phyloP scores from a whole-genome alignment of 2,113 vertebrate genomes.

The Halcyon senegalensis region DNA sequence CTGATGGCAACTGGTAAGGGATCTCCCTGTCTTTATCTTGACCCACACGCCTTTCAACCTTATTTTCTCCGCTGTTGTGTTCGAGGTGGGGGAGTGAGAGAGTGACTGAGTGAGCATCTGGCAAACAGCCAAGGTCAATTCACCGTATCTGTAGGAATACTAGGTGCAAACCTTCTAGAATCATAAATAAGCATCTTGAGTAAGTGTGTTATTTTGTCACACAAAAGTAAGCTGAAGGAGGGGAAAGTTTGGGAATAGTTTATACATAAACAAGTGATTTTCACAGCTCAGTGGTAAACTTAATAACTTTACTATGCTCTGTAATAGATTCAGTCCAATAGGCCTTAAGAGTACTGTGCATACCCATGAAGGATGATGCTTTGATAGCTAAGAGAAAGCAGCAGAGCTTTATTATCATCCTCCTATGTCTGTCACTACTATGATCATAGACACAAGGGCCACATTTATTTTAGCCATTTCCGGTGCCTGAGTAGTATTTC shows the following conservation, averaged over 20 bases:
- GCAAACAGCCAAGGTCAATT: neutral
- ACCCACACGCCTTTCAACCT: neutral
- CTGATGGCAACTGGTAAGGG: neutral
- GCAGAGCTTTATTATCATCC: neutral
- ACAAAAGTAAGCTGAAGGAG: neutral
- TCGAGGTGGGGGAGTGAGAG: neutral
- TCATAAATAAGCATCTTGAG: neutral
- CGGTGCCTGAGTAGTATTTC: neutral
- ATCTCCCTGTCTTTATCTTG: neutral
- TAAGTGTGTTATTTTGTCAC: neutral
- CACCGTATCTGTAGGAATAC: neutral
- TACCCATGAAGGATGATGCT: neutral
- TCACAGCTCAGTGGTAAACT: neutral
- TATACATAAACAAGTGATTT: neutral
- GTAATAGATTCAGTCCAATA: neutral
- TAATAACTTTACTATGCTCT: neutral
- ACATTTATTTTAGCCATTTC: neutral
- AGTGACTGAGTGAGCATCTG: rapidly evolving
- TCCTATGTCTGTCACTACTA: neutral
- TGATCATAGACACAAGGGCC: neutral
- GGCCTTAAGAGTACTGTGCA: neutral
- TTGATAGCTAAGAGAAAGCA: neutral
- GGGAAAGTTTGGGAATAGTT: neutral
- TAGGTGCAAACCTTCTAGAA: neutral
- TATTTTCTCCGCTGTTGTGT: neutral